Conservation (phyloP, 2,888 invertebrate species). For the Luperina nickerlii region DNA sequence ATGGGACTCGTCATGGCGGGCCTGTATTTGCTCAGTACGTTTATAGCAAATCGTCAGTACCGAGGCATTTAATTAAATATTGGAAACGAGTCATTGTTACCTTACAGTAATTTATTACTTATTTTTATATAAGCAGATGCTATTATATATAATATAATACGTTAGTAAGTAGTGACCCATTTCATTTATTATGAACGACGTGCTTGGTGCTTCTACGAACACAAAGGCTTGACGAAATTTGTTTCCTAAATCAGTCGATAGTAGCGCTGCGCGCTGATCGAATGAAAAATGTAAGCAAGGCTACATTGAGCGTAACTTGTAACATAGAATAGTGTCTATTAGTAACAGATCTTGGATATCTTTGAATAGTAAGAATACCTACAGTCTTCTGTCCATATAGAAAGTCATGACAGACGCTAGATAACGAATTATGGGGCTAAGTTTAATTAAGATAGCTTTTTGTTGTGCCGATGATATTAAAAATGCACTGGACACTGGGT, state of each 20-base stretch:
- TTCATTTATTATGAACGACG: not conserved
- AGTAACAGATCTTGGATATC: not conserved
- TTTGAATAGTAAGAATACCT: not conserved
- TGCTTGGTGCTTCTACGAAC: not conserved
- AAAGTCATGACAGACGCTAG: not conserved
- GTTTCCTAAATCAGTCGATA: slow-evolving; percentile 3
- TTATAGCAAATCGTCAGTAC: slow-evolving; percentile 94
- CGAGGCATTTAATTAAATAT: slow-evolving; percentile 90
- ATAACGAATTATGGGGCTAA: not conserved
- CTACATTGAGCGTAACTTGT: not conserved
- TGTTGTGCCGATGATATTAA: not conserved
- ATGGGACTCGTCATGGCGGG: slow-evolving; percentile 93
- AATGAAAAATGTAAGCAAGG: not conserved
- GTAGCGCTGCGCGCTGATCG: slow-evolving; percentile 8
- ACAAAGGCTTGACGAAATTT: not conserved
- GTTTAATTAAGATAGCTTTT: not conserved
- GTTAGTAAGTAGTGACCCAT: not conserved
- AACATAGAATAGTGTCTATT: not conserved
- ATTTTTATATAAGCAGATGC: slow-evolving; percentile 14
- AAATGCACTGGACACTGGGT: not conserved
- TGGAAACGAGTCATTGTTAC: slow-evolving; percentile 19
- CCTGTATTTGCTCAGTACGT: slow-evolving; percentile 94
- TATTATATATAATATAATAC: not conserved
- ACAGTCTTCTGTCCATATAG: not conserved
- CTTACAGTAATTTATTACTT: slow-evolving; percentile 48